Evolutionary conservation across 2,113 vertebrate genomes (phyloP).

Genomic region (Crocuta crocuta): DNA sequence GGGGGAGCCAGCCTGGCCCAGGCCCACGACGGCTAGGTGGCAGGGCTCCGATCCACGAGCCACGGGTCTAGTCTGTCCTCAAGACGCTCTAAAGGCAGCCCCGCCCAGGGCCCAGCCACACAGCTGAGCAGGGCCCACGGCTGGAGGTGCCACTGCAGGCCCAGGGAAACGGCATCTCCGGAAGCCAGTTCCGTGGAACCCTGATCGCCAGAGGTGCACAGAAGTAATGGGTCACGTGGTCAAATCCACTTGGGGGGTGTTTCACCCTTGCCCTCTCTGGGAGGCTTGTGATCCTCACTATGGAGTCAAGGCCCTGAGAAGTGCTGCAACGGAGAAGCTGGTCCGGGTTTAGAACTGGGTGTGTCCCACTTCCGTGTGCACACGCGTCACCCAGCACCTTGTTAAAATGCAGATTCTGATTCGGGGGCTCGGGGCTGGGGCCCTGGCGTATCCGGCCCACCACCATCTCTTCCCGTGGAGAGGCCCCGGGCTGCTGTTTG

Average conservation of each 20-base stretch:
- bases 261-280: not conserved
- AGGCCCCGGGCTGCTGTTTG: not conserved
- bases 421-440: not conserved
- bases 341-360: accelerated
- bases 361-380: accelerated
- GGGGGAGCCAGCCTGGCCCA: not conserved
- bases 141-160: not conserved
- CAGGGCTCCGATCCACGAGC: not conserved
- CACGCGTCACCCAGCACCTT: accelerated
- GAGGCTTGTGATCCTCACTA: accelerated
- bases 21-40: not conserved
- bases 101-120: not conserved
- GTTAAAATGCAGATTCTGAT: not conserved
- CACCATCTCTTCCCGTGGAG: not conserved
- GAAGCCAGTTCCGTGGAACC: accelerated
- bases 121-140: not conserved
- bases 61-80: not conserved
- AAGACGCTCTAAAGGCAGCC: not conserved
- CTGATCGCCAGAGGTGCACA: not conserved
- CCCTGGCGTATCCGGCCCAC: accelerated
- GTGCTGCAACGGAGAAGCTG: not conserved
- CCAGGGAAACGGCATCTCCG: too few relatives aligned
- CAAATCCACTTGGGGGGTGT: not conserved
- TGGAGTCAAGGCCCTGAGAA: not conserved
- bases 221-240: not conserved